phyloP scores from a whole-genome alignment of 1,140 invertebrate species.

The Megathymus violae region DNA sequence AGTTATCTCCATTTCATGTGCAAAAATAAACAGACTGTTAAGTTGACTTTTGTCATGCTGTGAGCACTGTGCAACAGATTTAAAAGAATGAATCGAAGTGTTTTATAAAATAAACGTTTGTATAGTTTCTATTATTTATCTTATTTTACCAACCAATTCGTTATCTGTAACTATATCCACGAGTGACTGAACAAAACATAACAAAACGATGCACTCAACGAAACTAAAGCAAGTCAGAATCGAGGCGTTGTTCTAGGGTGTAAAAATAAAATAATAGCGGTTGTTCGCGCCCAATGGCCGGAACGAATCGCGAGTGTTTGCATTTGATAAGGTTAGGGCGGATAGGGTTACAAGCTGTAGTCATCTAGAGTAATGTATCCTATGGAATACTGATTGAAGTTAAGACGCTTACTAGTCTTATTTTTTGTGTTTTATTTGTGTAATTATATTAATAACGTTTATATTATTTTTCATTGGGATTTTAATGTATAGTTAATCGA shows the following conservation, averaged over 20 bases:
- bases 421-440: not conserved
- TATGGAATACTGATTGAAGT: not conserved
- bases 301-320: constrained; percentile 72
- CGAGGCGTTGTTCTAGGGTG: constrained; percentile 50
- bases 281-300: constrained; percentile 67
- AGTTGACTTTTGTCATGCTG: too few relatives aligned
- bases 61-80: too few relatives aligned
- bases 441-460: too few relatives aligned
- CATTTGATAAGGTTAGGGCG: constrained; percentile 71
- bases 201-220: constrained; percentile 33
- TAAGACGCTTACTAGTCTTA: not conserved
- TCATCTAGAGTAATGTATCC: constrained; percentile 22
- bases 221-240: constrained; percentile 29
- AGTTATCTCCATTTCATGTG: too few relatives aligned
- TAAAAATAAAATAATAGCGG: constrained; percentile 73
- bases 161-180: constrained; percentile 28
- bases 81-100: too few relatives aligned
- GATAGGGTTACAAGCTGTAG: constrained; percentile 31
- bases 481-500: too few relatives aligned
- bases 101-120: too few relatives aligned
- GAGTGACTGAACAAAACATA: constrained; percentile 28
- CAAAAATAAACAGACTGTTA: too few relatives aligned
- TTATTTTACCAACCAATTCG: constrained; percentile 22
- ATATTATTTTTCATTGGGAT: too few relatives aligned
- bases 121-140: constrained; percentile 22